Conservation (phyloP, 2,113 vertebrate species). For the Centropus unirufus region DNA sequence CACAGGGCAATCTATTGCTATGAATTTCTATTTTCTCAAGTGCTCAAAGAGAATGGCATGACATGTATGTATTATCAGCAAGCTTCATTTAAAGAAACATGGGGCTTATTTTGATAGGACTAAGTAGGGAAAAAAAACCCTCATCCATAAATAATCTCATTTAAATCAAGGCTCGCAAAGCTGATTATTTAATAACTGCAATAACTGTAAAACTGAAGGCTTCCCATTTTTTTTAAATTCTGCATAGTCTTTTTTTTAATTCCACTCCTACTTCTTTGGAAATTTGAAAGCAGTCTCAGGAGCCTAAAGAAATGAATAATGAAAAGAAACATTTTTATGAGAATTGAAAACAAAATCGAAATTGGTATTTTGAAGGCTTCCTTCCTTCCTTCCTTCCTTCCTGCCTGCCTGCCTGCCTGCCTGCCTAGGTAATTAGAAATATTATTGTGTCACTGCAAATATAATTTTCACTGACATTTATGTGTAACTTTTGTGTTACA, state of each 20-base stretch:
- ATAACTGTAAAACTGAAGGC: neutral
- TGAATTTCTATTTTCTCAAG: conserved; percentile 64
- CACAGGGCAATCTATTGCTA: conserved; percentile 58
- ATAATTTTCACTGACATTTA: neutral
- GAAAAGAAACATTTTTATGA: neutral
- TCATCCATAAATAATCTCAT: neutral
- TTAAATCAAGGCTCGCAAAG: conserved; percentile 9
- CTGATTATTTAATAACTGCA: conserved; percentile 34
- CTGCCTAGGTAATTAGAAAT: neutral
- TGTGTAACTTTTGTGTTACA: neutral
- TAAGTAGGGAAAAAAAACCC: neutral
- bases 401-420: neutral
- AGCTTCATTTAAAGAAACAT: conserved; percentile 30
- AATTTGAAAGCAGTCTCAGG: conserved; percentile 10
- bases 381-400: neutral
- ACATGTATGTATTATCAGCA: conserved; percentile 47
- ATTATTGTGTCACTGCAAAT: neutral
- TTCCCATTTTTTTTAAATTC: neutral
- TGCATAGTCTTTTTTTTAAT: neutral
- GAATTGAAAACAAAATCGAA: conserved; percentile 31
- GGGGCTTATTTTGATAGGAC: neutral
- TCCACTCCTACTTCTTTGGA: neutral
- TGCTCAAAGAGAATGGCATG: neutral
- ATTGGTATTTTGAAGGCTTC: neutral
- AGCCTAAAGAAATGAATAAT: neutral